A percentile compares a stretch with the other conserved stretches of the same genome.
Conservation (phyloP, 2,888 invertebrate genomes). For the Scaptomyza polygonia region DNA sequence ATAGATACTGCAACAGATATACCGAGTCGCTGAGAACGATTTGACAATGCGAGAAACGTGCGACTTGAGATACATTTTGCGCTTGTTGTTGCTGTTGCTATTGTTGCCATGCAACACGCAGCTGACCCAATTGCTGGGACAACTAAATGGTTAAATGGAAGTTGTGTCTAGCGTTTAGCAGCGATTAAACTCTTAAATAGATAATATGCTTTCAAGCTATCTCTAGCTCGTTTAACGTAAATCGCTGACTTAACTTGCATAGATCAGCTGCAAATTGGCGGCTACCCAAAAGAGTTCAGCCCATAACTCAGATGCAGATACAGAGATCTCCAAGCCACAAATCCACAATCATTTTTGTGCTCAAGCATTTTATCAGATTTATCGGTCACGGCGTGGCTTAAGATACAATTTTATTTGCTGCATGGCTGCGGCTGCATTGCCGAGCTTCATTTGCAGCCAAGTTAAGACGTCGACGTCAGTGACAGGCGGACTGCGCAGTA, state of each 20-base stretch:
- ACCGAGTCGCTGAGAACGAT: slow-evolving; percentile 26
- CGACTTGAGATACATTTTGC: slow-evolving; percentile 31
- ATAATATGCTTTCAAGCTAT: slow-evolving; percentile 38
- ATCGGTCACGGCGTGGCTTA: slow-evolving; percentile 68
- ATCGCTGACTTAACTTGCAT: slow-evolving; percentile 35
- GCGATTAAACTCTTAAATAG: slow-evolving; percentile 54
- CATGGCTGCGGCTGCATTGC: slow-evolving; percentile 49
- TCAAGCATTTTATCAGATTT: slow-evolving; percentile 58
- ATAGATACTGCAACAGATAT: slow-evolving; percentile 23
- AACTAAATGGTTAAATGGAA: slow-evolving; percentile 22
- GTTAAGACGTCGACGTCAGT: slow-evolving; percentile 61
- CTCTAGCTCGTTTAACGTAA: slow-evolving; percentile 39
- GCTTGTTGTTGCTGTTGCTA: neutral
- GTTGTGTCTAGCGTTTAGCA: slow-evolving; percentile 24
- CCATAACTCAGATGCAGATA: slow-evolving; percentile 27
- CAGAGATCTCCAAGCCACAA: slow-evolving; percentile 10
- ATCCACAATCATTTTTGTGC: slow-evolving; percentile 52
- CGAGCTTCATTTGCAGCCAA: slow-evolving; percentile 44
- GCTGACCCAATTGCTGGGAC: slow-evolving; percentile 61
- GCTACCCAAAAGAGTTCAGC: slow-evolving; percentile 49
- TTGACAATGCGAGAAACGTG: slow-evolving; percentile 58
- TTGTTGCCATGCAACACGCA: slow-evolving; percentile 36
- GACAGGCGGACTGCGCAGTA: slow-evolving; percentile 46
- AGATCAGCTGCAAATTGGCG: slow-evolving; percentile 61
- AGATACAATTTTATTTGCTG: slow-evolving; percentile 37